Base-by-base conservation (phyloP, 2,113 vertebrate genomes). In the Eupsittula cactorum region DNA sequence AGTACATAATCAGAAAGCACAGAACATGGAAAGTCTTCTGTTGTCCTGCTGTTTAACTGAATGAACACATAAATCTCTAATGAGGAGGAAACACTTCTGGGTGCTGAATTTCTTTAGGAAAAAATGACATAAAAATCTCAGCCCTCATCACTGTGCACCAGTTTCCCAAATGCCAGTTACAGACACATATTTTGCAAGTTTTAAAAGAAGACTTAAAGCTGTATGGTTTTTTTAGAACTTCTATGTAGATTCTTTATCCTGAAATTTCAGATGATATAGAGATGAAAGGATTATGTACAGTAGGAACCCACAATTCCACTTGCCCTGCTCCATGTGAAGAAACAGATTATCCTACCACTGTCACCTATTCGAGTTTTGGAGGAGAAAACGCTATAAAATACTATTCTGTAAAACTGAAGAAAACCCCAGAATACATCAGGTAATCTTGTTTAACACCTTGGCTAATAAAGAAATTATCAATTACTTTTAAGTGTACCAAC, bases 261-360 rank as follows among this genome's bases (percentile, higher is more conserved):
- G 47, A 75, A 82, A 31, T 97, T 97, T 89, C 95, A 98, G 98
- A 97, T 88, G 21, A 95, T 44, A 98, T 98, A 68, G 97, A 98
- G 63, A 13, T 93, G 52, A 91, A 93, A 68, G 97, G 76, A 62
- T 68, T 98, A 27, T 98, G 98, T 71, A 97, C 98, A 15, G 82
- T 92, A 95, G 98, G 98, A 88, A 98, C 91, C 12, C 95, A 98
- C 68, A 98, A 98, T 91, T 98, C 98, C 12, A 98, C 97, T 87
- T 98, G 98, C 33, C 98, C 98, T 41, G 74, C 95, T 16, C 88
- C 98, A 29, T 98, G 98, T 93, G 98, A 98, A 95, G 98, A 98
- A 92, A 98, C 91, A 3, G 94, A 97, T 73, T 98, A 98, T 44
- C 98, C 97, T 17, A 93, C 97, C 9, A 96, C 95, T 41, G 69